Evolutionary conservation across 2,113 vertebrate genomes (phyloP), one percentile per base, ranked within the genome.

Genomic region (Scalopus aquaticus): DNA sequence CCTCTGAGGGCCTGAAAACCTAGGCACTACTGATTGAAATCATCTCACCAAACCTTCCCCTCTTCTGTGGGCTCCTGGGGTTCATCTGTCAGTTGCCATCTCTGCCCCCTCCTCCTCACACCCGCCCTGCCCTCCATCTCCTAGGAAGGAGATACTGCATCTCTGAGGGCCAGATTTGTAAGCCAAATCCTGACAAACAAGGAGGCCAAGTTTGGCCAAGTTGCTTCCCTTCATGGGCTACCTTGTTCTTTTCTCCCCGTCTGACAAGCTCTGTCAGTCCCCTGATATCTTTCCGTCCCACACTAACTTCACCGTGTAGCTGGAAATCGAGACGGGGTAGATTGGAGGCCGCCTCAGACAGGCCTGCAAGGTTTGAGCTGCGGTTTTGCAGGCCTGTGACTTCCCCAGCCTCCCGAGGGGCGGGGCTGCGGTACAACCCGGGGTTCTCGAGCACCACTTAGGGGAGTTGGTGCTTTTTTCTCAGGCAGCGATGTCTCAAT

Each of bases 151-250:
- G 51, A 65, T 51, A 69, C 60, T 62, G 72, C 22, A 16, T 58
- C 28, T 17, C 60, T 87, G 37, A 60, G 82, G 62, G n/a, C 44
- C 76, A 42, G 32, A 42, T 69, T 44, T 85, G 24, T 87, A 73
- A 90, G 69, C 19, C 44, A 96, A 74, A 92, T 90, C 26, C 74
- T 76, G 70, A 84, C 24, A 81, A 72, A 54, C 58, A 51, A 56
- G 39, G 62, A 95, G 79, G 49, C 42, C 65, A 62, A 1, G 37
- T 60, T 42, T 64, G 35, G 83, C 49, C 37, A 91, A 90, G 64
- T 26, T 84, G 49, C 42, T 93, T 56, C 42, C 15, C 13, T 64
- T 80, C 30, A 51, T 35, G 90, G 54, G 35, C 42, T 49, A 54
- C 81, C 69, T 65, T 88, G 51, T 10, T 91, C 37, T 88, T 74